Evolutionary conservation across 23 tunicate species (phyloP).

Genomic region (Corella eumyota): DNA sequence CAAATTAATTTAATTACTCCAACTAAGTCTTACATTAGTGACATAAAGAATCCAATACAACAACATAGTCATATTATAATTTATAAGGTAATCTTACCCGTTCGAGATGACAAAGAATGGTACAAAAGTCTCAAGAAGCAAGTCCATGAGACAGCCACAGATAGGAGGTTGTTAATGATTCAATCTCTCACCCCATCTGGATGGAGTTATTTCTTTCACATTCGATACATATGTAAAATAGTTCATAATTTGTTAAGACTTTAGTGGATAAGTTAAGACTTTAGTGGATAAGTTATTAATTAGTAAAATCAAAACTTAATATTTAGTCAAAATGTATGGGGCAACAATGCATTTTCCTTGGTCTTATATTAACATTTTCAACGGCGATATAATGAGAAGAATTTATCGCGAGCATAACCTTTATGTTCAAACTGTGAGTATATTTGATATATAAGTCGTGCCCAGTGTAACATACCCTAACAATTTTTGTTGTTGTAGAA

Average conservation of each 20-base stretch:
- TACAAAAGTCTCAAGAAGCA: not conserved
- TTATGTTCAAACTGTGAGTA: constrained; percentile 2
- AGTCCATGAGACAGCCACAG: not conserved
- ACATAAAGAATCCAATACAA: no score
- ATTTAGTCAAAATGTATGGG: not conserved
- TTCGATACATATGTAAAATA: not conserved
- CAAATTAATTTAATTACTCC: no score
- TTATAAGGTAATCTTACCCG: constrained; percentile 1
- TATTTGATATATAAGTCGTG: no score
- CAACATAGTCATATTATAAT: no score
- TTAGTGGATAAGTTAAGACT: not conserved
- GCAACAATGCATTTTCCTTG: not conserved
- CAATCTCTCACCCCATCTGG: not conserved
- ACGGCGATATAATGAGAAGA: not conserved
- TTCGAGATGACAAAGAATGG: constrained; percentile 1
- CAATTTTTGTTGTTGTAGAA: no score
- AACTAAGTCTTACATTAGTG: no score
- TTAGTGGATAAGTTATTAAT: not conserved
- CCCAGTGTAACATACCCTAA: no score
- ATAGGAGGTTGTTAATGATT: not conserved
- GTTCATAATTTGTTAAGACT: not conserved
- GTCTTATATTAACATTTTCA: not conserved
- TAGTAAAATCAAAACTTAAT: not conserved
- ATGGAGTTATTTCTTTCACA: not conserved
- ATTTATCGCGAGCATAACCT: constrained; percentile 2